These are phyloP conservation scores for Psylliodes chrysocephalus DNA, from an alignment of 2,888 invertebrate species.

Conservation along the genomic window DNA sequence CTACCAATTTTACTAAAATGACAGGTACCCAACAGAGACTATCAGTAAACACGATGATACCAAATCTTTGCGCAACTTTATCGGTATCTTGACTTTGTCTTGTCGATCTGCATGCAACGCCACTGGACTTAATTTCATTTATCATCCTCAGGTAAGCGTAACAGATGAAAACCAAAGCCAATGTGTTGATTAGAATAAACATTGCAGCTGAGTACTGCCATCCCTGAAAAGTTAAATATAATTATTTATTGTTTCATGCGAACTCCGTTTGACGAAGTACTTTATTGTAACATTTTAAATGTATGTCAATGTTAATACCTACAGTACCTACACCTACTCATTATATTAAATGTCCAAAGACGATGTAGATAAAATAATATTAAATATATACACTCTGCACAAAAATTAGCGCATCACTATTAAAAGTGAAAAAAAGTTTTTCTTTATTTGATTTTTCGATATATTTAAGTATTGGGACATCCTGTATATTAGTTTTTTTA, in stretches of 20 bases:
- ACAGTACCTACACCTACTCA: too few relatives aligned
- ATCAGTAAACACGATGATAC: conserved; percentile 70
- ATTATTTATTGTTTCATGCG: conserved; percentile 1
- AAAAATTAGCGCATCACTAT: too few relatives aligned
- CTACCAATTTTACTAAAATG: conserved; percentile 68
- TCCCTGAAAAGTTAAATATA: conserved; percentile 64
- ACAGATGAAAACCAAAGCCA: conserved; percentile 69
- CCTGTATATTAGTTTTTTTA: too few relatives aligned
- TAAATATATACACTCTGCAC: too few relatives aligned
- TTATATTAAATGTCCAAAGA: too few relatives aligned
- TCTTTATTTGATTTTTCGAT: too few relatives aligned
- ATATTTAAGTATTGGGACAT: too few relatives aligned
- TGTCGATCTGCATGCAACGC: conserved; percentile 69
- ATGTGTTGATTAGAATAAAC: conserved; percentile 68
- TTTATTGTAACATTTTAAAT: too few relatives aligned
- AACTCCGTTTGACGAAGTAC: too few relatives aligned
- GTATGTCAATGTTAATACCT: too few relatives aligned
- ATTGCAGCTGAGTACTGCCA: conserved; percentile 71
- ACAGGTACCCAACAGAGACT: conserved; percentile 72
- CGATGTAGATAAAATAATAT: too few relatives aligned
- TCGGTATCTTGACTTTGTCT: conserved; percentile 69
- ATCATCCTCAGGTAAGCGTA: conserved; percentile 70
- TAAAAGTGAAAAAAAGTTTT: too few relatives aligned
- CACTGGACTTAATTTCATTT: conserved; percentile 68
- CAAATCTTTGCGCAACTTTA: conserved; percentile 69